A percentile compares a stretch with the other conserved stretches of the same genome.
Conservation (phyloP, 2,113 vertebrate genomes). For the Grus americana region DNA sequence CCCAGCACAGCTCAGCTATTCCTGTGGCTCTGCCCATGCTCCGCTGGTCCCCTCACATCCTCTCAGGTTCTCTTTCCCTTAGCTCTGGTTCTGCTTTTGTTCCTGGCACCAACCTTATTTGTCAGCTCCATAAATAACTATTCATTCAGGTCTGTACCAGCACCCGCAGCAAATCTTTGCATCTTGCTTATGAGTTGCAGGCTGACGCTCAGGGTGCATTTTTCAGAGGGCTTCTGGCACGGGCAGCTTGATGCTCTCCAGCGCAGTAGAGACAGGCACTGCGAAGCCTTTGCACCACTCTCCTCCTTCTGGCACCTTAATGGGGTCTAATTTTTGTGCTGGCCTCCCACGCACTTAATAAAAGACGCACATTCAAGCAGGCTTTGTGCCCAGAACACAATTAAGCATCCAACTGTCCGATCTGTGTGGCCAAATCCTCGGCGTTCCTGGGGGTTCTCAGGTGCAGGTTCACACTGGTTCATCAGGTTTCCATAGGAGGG, state of each 20-base stretch:
- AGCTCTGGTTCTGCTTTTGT: background rate
- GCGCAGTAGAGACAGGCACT: background rate
- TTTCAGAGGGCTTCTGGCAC: background rate
- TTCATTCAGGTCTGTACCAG: background rate
- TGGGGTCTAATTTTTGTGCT: constrained; percentile 29
- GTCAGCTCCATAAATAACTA: background rate
- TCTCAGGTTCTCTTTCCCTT: background rate
- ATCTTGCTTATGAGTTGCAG: background rate
- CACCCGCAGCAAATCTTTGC: background rate
- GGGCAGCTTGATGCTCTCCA: background rate
- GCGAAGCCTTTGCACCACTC: background rate
- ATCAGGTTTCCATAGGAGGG: constrained; percentile 38
- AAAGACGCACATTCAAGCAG: constrained; percentile 27
- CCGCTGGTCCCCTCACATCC: background rate
- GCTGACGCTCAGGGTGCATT: background rate
- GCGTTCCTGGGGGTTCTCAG: constrained; percentile 33
- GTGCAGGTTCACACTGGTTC: constrained; percentile 63
- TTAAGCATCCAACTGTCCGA: constrained; percentile 57
- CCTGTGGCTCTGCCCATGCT: background rate
- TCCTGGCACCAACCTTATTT: background rate
- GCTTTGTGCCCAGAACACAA: constrained; percentile 37
- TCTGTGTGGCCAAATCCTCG: constrained; percentile 39
- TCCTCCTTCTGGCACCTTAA: constrained; percentile 27
- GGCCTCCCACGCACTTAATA: constrained; percentile 34
- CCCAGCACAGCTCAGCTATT: background rate